Evolutionary conservation across 2,797 vertebrate genomes (phyloP), one percentile per base, ranked within the genome.

Genomic region (Toxotes lorentzi): DNA sequence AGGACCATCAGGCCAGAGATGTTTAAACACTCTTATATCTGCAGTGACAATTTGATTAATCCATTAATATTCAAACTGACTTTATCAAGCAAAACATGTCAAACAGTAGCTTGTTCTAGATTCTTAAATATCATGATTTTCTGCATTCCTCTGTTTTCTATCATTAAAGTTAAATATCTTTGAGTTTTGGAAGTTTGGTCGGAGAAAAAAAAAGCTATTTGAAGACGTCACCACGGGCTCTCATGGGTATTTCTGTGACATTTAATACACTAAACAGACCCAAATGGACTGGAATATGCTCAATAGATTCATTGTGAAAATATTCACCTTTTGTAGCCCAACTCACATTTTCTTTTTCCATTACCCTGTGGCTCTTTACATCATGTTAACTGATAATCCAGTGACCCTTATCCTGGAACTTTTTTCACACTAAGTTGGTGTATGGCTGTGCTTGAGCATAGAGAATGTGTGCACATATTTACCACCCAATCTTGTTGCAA

Each of bases 31-130:
- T 38, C 19, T 47, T 12, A 38, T 34, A 57, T 69, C 40, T 34
- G 7, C 1, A 65, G 9, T 30, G 0, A 21, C 8, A 30, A 21
- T 81, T 35, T 68, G 24, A 51, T 34, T 17, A 62, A 24, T 12
- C 1, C 1, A 60, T 58, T 41, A 19, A 38, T 41, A 9, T 48
- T 27, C 32, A 7, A 72, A 54, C 4, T 53, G 21, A 70, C 50
- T 54, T 68, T 63, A 68, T 43, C 4, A 14, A 43, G 40, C 27
- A 70, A 47, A 54, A 54, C 27, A 34, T 45, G n/a, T 53, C 4
- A 35, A 54, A 41, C 17, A 21, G 2, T n/a, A 50, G n/a, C 11
- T 51, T 57, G 13, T 19, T 45, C 14, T 23, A n/a, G 34, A 30
- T 14, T 21, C 12, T 34, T 35, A 43, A 9, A 65, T 41, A 7